Base-by-base conservation (phyloP, 2,113 vertebrate genomes). In the Atherinomorus stipes region DNA sequence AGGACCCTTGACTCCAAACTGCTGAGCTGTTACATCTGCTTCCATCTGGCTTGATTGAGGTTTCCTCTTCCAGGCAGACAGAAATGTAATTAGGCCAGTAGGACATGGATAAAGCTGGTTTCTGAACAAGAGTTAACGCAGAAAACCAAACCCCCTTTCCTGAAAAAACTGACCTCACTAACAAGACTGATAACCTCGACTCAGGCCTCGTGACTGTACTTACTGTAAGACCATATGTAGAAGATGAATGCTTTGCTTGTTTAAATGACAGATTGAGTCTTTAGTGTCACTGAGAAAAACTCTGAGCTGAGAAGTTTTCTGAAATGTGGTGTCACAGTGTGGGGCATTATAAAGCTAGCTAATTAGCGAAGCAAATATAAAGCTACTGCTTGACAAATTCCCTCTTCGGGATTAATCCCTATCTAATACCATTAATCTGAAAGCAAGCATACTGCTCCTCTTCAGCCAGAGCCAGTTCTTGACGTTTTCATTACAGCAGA, bases 401-500 rank as follows among this genome's bases (percentile, higher is more conserved):
- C 74, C 82, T 85, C 64, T 80, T 88, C 74, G n/a, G 64, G 69
- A 90, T 83, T 75, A 89, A 89, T 91, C 85, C 77, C 74, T 0
- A 78, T 83, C 79, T 88, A 89, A 89, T 87, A 47, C 82, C 84
- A 85, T 84, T 88, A 84, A 91, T 89, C 88, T 86, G 71, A 90
- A 63, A 86, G 75, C 69, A 84, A 87, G 67, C 83, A 51, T 66
- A 65, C 70, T 64, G 75, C 45, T 88, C 76, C 80, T 85, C 79
- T 74, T 63, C 74, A 83, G 64, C 54, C 74, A 57, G 57, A 81
- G 69, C 65, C 71, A 62, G 38, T 66, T 49, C 61, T 76, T 66
- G 77, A 88, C 62, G 59, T 71, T 92, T 84, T 76, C 70, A 87
- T 85, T 86, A 80, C 67, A 58, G 70, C 16, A 69, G 81, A 68